phyloP scores from a whole-genome alignment of 2,888 invertebrate species.

The Hydropsyche betteni region DNA sequence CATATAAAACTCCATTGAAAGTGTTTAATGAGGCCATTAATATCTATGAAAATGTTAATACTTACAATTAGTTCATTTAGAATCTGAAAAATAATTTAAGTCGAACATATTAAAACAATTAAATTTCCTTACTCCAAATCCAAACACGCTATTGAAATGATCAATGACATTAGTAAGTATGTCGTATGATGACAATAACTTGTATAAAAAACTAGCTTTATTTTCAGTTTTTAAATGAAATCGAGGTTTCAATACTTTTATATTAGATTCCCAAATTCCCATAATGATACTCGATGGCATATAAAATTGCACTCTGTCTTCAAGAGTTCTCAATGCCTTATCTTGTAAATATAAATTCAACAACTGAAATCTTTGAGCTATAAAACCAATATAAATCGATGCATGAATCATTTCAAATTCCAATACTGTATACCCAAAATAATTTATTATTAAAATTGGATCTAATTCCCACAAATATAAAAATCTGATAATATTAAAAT shows the following conservation, averaged over 20 bases:
- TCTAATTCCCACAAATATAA: not conserved
- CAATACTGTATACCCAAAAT: not conserved
- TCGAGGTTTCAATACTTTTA: not conserved
- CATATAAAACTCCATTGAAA: no score
- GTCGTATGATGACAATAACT: constrained; percentile 31
- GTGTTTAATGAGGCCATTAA: no score
- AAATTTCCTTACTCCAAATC: constrained; percentile 35
- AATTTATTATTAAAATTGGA: not conserved
- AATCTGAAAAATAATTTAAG: not conserved
- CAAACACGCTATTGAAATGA: constrained; percentile 35
- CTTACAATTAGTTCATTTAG: no score
- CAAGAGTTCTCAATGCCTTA: not conserved
- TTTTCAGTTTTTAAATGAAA: not conserved
- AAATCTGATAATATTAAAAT: not conserved
- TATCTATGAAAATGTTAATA: no score
- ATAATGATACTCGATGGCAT: constrained; percentile 32
- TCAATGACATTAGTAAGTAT: constrained; percentile 37
- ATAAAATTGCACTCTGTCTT: constrained; percentile 25
- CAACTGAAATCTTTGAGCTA: constrained; percentile 23
- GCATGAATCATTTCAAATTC: constrained; percentile 1
- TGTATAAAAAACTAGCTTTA: not conserved
- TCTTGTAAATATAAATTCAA: constrained; percentile 5
- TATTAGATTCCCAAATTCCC: constrained; percentile 27
- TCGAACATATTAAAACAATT: not conserved
- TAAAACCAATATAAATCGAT: not conserved